Percentiles rank a stretch among this genome's conserved stretches.
These are phyloP conservation scores for Coilia nasus DNA, from an alignment of 2,797 vertebrate genomes.

Conservation along the genomic window DNA sequence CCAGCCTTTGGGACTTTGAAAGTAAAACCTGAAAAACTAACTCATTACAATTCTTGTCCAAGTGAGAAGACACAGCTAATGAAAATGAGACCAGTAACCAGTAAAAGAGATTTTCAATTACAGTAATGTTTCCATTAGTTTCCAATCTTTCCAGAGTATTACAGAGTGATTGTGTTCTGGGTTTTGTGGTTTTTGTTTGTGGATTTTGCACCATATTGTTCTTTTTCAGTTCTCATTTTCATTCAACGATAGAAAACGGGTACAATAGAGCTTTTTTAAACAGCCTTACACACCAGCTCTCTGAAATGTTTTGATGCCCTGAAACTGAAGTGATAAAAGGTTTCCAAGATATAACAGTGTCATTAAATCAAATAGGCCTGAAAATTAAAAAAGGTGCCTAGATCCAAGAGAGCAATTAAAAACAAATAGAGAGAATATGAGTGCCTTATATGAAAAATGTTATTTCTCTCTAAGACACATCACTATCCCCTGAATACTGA, in stretches of 20 bases:
- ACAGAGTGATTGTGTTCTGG: not conserved
- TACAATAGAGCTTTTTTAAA: not conserved
- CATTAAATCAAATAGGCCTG: not conserved
- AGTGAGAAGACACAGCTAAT: not conserved
- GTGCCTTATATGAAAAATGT: not conserved
- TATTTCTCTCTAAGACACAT: not conserved
- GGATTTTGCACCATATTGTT: not conserved
- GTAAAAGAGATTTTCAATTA: not conserved
- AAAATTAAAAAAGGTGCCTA: not conserved
- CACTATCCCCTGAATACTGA: not conserved
- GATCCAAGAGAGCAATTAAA: not conserved
- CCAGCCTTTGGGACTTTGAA: constrained; percentile 4
- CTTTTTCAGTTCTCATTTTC: not conserved
- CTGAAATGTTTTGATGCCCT: not conserved
- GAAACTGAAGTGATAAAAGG: not conserved
- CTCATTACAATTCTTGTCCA: not conserved
- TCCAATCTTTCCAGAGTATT: not conserved
- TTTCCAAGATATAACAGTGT: not conserved
- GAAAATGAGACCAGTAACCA: not conserved
- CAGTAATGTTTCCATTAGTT: not conserved
- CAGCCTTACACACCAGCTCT: not conserved
- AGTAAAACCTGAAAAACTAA: not conserved
- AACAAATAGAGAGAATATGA: constrained; percentile 3
- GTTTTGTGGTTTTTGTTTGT: not conserved
- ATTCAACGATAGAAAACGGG: not conserved